Base-by-base conservation (phyloP, 2,888 invertebrate genomes). In the Alviniconcha strummeri region DNA sequence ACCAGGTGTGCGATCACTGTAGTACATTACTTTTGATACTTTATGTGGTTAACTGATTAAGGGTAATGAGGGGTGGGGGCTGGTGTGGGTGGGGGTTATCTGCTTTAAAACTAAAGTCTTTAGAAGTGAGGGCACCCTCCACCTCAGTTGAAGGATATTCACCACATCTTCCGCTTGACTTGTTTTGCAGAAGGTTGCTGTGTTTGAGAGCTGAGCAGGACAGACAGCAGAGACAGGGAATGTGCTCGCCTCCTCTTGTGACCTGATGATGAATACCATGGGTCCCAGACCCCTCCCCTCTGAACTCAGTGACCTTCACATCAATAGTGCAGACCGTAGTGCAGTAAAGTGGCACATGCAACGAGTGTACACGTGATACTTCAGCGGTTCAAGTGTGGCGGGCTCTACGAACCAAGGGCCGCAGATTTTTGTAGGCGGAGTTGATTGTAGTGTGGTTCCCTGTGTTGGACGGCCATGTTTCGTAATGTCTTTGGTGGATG, bases 401-500 rank as follows among this genome's bases (percentile, higher is more conserved):
- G 69, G 56, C 74, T 78, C 56, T 17, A 72, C 77, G 81, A 76
- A 76, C 36, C n/a, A 60, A 54, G 57, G 77, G 78, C 56, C 52
- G 80, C 79, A 72, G 80, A 57, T 69, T 71, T 78, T 36, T 17
- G 60, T 60, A 57, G 80, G 74, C 60, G 67, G 78, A 69, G 84
- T 78, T 74, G 76, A 52, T 52, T 57, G 72, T 80, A 56, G 80
- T 54, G 60, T 57, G 78, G 85, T 19, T 56, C 75, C 57, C 57
- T 71, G 80, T 55, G 72, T 71, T 36, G 64, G 69, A 87, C 91
- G 90, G 90, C 92, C 87, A 91, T 92, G 90, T 88, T 92, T 86
- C 90, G 92, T 80, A 92, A 90, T 89, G 90, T 93, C 87, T 91
- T 93, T 88, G 88, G 91, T 81, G 92, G 93, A 85, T 93, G 93